These are phyloP conservation scores for Vespertilio murinus DNA, from an alignment of 2,797 vertebrate genomes.

Conservation along the genomic window DNA sequence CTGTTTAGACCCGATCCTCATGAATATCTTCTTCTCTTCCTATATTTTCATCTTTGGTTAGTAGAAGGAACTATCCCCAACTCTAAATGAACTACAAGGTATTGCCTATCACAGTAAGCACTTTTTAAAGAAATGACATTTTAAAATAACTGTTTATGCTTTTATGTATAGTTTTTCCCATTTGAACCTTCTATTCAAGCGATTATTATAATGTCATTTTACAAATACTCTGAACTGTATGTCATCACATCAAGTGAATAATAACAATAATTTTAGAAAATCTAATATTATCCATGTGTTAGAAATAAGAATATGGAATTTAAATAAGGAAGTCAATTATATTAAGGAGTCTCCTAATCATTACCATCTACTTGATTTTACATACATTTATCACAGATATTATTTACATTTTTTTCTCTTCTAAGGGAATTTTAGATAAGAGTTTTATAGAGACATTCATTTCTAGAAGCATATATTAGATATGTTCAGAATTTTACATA, in stretches of 20 bases:
- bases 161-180: neutral
- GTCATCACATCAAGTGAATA: neutral
- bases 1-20: too few species aligned
- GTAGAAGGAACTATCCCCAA: neutral
- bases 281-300: neutral
- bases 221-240: slow-evolving; percentile 8
- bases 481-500: slow-evolving; percentile 44
- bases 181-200: neutral
- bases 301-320: neutral
- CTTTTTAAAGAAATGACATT: neutral
- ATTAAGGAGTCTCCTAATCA: neutral
- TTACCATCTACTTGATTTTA: slow-evolving; percentile 8
- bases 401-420: slow-evolving; percentile 21
- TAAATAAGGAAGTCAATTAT: slow-evolving; percentile 26
- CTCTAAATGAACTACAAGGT: neutral
- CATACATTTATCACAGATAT: neutral
- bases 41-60: neutral
- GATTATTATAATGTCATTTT: neutral
- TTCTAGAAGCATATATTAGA: neutral
- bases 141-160: neutral
- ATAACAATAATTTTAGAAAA: slow-evolving; percentile 25
- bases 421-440: neutral
- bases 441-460: neutral
- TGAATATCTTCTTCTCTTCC: too few species aligned
- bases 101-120: neutral